A percentile compares a stretch with the other conserved stretches of the same genome.
These are phyloP conservation scores for Paratrypauchen microcephalus DNA, from an alignment of 2,797 vertebrate species.

Conservation along the genomic window DNA sequence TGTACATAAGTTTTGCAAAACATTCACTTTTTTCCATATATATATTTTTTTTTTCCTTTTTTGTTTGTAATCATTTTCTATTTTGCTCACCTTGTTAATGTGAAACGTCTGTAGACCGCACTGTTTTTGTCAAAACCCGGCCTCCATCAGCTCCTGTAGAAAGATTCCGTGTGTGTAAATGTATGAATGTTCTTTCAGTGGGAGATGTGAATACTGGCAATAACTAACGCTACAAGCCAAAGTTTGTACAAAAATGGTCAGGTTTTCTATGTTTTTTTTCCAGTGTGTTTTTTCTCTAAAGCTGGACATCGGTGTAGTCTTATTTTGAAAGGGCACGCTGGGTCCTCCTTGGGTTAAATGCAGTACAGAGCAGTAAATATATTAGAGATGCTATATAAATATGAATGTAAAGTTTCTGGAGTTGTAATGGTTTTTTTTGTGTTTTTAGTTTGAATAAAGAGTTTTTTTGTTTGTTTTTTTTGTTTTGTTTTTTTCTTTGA, in stretches of 20 bases:
- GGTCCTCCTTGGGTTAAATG: slow-evolving; percentile 40
- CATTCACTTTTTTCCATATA: slow-evolving; percentile 12
- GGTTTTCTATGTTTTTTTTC: slow-evolving; percentile 10
- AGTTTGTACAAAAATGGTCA: slow-evolving; percentile 14
- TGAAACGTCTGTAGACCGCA: slow-evolving; percentile 29
- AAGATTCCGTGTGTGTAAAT: background rate
- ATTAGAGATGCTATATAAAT: slow-evolving; percentile 21
- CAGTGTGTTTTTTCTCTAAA: background rate
- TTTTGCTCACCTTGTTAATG: slow-evolving; percentile 42
- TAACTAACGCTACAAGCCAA: slow-evolving; percentile 9
- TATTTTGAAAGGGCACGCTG: slow-evolving; percentile 14
- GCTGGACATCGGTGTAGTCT: background rate
- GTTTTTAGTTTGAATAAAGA: slow-evolving; percentile 68
- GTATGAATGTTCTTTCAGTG: background rate
- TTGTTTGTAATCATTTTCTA: slow-evolving; percentile 27
- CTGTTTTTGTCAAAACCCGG: background rate
- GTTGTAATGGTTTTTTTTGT: slow-evolving; percentile 16
- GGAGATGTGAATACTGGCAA: background rate
- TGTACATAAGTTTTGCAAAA: slow-evolving; percentile 31
- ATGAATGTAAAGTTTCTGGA: slow-evolving; percentile 50
- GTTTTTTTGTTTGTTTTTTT: slow-evolving; percentile 49
- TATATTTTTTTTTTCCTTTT: slow-evolving; percentile 14
- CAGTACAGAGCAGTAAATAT: slow-evolving; percentile 37
- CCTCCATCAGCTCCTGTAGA: background rate
- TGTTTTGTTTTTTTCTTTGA: slow-evolving; percentile 62